Percentiles rank a stretch among this genome's conserved stretches.
Conservation (phyloP, 2,797 vertebrate species). For the Girardinus metallicus region DNA sequence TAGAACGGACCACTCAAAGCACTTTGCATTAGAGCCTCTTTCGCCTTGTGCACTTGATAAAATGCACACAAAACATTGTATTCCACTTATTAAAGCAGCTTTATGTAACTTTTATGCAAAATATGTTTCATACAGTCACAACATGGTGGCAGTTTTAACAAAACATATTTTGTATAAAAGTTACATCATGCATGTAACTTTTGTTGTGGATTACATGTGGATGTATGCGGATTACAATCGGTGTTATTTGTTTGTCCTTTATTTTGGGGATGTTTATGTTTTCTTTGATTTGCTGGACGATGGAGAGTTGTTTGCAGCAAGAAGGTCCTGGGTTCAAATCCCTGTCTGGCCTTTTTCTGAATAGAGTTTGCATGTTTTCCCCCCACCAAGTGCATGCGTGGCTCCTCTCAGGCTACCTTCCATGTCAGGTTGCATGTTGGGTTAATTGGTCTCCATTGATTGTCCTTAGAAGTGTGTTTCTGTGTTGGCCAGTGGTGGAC, state of each 20-base stretch:
- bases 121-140: too few relatives aligned
- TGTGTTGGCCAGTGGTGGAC: neutral
- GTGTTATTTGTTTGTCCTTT: neutral
- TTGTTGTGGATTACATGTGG: too few relatives aligned
- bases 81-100: too few relatives aligned
- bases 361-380: neutral
- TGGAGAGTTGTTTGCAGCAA: neutral
- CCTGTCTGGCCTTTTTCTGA: neutral
- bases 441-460: neutral
- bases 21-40: neutral
- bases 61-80: neutral
- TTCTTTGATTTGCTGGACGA: neutral
- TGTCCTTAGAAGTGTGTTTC: neutral
- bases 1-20: neutral
- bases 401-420: neutral
- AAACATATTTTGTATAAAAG: too few relatives aligned
- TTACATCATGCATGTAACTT: too few relatives aligned
- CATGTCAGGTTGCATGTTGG: neutral
- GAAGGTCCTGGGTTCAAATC: neutral
- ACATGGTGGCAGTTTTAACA: too few relatives aligned
- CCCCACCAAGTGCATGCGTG: neutral
- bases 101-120: too few relatives aligned
- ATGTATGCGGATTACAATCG: neutral
- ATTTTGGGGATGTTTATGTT: neutral
- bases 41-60: neutral